phyloP scores from a whole-genome alignment of 92 coral and sea anemone genomes.

The Virgularia gustaviana region DNA sequence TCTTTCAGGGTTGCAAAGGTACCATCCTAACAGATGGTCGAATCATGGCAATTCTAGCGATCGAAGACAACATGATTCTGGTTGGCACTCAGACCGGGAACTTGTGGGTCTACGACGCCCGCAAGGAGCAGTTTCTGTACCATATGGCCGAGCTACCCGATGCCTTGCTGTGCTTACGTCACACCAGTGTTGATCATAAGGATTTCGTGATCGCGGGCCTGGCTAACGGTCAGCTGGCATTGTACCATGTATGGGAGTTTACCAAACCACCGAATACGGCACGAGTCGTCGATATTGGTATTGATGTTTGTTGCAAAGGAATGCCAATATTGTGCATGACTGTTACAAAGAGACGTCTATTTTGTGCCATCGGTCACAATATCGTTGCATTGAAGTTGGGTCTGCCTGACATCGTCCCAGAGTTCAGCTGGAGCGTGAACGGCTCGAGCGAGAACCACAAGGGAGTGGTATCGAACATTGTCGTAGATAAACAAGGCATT shows the following conservation, averaged over 20 bases:
- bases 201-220: constrained; percentile 80
- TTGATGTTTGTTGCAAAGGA: constrained; percentile 25
- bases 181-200: constrained; percentile 43
- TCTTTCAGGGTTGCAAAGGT: constrained; percentile 85
- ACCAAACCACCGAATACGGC: constrained; percentile 17
- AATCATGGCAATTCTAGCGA: constrained; percentile 72
- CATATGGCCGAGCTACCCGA: constrained; percentile 59
- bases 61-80: constrained; percentile 66
- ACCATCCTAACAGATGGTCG: constrained; percentile 73
- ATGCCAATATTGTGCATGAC: constrained; percentile 70
- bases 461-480: constrained; percentile 77
- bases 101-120: constrained; percentile 82
- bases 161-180: constrained; percentile 72
- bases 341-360: constrained; percentile 59
- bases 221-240: constrained; percentile 77
- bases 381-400: constrained; percentile 59
- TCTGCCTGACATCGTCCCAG: constrained; percentile 36
- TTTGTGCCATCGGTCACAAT: constrained; percentile 84
- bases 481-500: constrained; percentile 61
- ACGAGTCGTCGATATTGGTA: constrained; percentile 28
- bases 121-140: constrained; percentile 52
- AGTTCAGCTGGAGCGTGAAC: constrained; percentile 71
- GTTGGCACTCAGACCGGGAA: constrained; percentile 92
- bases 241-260: constrained; percentile 54
- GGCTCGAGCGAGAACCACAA: constrained; percentile 50